Evolutionary conservation across 2,888 invertebrate genomes (phyloP), one percentile per base, ranked within the genome.

Genomic region (Carterocephalus palaemon): DNA sequence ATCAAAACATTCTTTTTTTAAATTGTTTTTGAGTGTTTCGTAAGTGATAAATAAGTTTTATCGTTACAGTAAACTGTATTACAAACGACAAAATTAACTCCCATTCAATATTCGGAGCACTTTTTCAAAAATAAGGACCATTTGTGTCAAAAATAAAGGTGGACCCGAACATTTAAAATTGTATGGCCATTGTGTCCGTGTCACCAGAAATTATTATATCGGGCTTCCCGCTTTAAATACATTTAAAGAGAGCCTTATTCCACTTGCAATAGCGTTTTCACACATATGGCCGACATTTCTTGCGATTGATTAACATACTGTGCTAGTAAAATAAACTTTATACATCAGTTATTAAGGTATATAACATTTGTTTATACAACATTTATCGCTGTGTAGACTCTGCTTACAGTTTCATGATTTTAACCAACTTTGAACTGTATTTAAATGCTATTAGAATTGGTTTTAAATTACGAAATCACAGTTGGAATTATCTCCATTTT

Each of bases 181-280:
- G 69, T 68, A 69, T 64, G 56, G 57, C 47, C 53, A 70, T 75
- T 76, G 74, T 55, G 13, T 74, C 56, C 51, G 38, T 48, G 38
- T 42, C 41, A 55, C 34, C 47, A 42, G 54, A 52, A 54, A 50
- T 1, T n/a, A n/a, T n/a, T 8, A 33, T 26, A 7, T 3, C 4
- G 13, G 15, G 9, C 6, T 15, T n/a, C 3, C 33, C 12, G 33
- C 33, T 6, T 13, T 6, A 10, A 26, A 41, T 12, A 4, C 1
- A 7, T 24, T 32, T 13, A 24, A 17, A 24, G 7, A 33, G 8
- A 10, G 32, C 13, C 9, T 17, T 10, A 41, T 33, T 41, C 24
- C 23, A n/a, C 3, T 33, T 41, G 22, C 4, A n/a, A 20, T n/a
- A 7, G 12, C 4, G 8, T 33, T 13, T 24, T 20, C 8, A 32